Evolutionary conservation across 2,113 vertebrate species (phyloP).

Genomic region (Suncus etruscus): DNA sequence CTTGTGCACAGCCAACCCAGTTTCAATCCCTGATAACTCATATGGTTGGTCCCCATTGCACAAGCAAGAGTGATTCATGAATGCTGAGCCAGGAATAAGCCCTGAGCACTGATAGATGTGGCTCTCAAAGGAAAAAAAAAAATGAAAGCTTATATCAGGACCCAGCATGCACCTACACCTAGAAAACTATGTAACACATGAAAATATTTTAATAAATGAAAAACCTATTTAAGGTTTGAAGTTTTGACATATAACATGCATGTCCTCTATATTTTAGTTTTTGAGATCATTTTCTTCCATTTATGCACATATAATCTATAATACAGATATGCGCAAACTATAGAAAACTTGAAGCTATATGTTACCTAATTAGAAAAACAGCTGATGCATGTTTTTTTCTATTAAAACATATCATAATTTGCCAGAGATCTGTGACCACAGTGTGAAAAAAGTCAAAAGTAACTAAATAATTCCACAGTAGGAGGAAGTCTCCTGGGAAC

Average conservation of each 20-base stretch:
- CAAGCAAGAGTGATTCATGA: no score
- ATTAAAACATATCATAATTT: conserved; percentile 45
- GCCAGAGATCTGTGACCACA: not conserved
- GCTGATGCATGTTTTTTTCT: not conserved
- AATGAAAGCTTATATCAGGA: conserved; percentile 20
- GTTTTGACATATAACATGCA: not conserved
- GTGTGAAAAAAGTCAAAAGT: not conserved
- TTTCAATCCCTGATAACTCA: no score
- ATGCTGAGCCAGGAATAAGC: no score
- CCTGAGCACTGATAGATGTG: no score
- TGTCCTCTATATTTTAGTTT: conserved; percentile 1
- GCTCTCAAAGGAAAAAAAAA: no score
- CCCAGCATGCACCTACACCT: not conserved
- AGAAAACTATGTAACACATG: not conserved
- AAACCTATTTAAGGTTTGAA: conserved; percentile 39
- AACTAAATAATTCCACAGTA: not conserved
- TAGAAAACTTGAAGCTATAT: conserved; percentile 11
- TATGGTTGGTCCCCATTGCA: no score
- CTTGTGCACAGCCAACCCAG: no score
- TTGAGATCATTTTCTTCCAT: not conserved
- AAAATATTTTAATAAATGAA: conserved; percentile 24
- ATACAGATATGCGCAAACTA: conserved; percentile 7
- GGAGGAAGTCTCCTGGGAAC: not conserved
- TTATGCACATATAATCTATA: not conserved
- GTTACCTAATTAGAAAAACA: not conserved